These are phyloP conservation scores for Mus caroli DNA, from an alignment of 2,797 vertebrate genomes.

Conservation along the genomic window DNA sequence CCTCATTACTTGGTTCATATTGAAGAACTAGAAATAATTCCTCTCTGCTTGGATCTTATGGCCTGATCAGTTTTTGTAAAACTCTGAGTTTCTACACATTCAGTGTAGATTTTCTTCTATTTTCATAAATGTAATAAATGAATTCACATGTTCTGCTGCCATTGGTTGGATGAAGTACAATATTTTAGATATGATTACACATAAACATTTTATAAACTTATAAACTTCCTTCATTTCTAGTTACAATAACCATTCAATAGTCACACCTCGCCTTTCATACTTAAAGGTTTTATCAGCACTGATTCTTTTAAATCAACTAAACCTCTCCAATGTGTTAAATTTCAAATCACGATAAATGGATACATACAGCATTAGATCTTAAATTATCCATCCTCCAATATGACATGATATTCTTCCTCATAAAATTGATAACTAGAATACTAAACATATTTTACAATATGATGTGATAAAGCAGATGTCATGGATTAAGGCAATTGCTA, in stretches of 20 bases:
- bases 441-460: not conserved
- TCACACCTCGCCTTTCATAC: not conserved
- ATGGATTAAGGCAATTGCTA: not conserved
- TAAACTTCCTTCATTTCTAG: not conserved
- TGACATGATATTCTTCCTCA: not conserved
- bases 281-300: not conserved
- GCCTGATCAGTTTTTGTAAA: not conserved
- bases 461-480: not conserved
- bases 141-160: not conserved
- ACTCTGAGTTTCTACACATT: not conserved
- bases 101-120: not conserved
- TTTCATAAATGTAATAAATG: not conserved
- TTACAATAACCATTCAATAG: not conserved
- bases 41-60: not conserved
- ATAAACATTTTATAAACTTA: not conserved
- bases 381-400: not conserved
- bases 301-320: not conserved
- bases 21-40: rapidly evolving
- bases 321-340: not conserved
- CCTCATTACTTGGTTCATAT: not conserved
- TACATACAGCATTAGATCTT: not conserved
- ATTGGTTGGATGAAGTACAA: not conserved
- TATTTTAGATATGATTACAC: not conserved
- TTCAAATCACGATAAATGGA: not conserved
- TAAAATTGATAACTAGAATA: not conserved